Evolutionary conservation across 2,113 vertebrate species (phyloP).

Genomic region (Erythrolamprus reginae): DNA sequence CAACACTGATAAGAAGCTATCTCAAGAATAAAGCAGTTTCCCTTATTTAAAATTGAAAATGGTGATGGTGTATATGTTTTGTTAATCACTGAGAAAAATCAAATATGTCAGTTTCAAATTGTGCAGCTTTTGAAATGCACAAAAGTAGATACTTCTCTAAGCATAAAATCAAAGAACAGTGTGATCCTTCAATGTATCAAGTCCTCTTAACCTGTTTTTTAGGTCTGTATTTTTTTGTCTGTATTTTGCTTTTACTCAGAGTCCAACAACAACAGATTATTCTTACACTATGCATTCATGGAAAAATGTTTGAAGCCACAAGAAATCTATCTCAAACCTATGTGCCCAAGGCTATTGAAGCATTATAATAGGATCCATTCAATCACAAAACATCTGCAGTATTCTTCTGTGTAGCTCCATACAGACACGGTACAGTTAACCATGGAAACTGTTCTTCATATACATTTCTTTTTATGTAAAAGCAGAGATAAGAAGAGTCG

Average conservation of each 20-base stretch:
- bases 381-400: conserved; percentile 52
- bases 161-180: not conserved
- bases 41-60: not conserved
- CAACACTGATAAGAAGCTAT: conserved; percentile 21
- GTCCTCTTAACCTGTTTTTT: conserved; percentile 34
- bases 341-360: conserved; percentile 9
- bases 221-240: conserved; percentile 17
- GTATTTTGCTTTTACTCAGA: conserved; percentile 19
- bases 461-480: conserved; percentile 22
- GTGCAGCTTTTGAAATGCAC: conserved; percentile 11
- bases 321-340: conserved; percentile 36
- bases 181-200: not conserved
- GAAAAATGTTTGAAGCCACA: conserved; percentile 38
- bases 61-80: not conserved
- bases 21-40: not conserved
- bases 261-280: conserved; percentile 8
- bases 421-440: conserved; percentile 47
- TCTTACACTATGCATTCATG: conserved; percentile 27
- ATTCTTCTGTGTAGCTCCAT: conserved; percentile 41
- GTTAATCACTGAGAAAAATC: conserved; percentile 22
- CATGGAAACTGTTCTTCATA: conserved; percentile 40
- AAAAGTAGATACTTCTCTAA: conserved; percentile 7
- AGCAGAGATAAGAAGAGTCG: conserved; percentile 46
- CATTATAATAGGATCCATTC: conserved; percentile 51
- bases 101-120: conserved; percentile 16